phyloP scores from a whole-genome alignment of 64 coral and sea anemone genomes.

The Acropora yongei region DNA sequence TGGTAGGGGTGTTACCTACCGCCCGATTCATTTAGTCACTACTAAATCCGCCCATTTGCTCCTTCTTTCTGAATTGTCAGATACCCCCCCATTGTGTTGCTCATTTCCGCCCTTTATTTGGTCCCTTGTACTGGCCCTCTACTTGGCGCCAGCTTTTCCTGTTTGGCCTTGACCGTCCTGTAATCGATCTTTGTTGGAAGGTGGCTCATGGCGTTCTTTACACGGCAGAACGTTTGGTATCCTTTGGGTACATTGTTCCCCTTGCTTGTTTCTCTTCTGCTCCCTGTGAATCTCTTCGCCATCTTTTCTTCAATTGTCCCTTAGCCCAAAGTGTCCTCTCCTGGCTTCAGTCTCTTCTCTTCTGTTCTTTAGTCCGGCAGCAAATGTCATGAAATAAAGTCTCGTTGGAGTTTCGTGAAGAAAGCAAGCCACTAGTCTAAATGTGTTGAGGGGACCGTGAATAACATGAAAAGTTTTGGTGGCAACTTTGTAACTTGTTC shows the following conservation, averaged over 20 bases:
- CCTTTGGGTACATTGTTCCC: background rate
- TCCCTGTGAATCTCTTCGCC: background rate
- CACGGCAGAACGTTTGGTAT: background rate
- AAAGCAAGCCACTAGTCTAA: no score
- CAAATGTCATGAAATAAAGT: no score
- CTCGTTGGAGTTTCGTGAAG: no score
- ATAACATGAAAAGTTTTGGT: no score
- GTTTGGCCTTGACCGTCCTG: background rate
- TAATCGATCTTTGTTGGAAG: background rate
- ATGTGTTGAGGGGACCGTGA: no score
- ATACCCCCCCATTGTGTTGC: background rate
- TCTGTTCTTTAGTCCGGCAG: no score
- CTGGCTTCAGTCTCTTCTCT: background rate
- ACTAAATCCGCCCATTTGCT: background rate
- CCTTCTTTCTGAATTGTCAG: background rate
- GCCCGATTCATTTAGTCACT: background rate
- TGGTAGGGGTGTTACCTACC: no score
- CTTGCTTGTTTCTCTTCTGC: background rate
- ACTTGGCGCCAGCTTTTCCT: background rate
- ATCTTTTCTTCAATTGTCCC: background rate
- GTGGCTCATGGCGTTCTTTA: conserved; percentile 18
- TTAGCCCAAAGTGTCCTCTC: background rate
- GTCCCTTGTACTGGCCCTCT: background rate
- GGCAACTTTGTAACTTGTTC: no score
- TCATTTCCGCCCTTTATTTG: background rate